Conservation (phyloP, 2,113 vertebrate genomes). For the Callipepla californica region DNA sequence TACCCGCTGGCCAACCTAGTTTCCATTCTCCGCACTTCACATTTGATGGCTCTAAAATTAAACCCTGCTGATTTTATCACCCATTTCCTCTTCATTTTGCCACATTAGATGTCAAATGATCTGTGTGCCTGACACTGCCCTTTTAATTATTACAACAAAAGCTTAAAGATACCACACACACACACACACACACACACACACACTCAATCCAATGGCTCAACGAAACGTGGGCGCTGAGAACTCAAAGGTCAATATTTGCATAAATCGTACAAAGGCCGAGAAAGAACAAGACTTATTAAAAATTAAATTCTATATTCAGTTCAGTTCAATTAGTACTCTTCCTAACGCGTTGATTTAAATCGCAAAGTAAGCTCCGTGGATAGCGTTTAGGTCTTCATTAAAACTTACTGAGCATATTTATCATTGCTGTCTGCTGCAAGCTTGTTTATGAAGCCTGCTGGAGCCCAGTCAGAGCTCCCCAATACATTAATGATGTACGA, state of each 20-base stretch:
- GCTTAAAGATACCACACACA: background rate
- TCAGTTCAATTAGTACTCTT: background rate
- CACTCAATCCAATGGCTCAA: background rate
- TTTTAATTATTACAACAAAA: slow-evolving; percentile 63
- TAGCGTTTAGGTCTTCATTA: background rate
- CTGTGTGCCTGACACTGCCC: slow-evolving; percentile 20
- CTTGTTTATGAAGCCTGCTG: background rate
- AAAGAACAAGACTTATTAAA: slow-evolving; percentile 56
- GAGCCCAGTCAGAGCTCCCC: background rate
- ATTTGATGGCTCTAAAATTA: background rate
- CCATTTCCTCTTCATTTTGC: slow-evolving; percentile 6
- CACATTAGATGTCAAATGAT: slow-evolving; percentile 20
- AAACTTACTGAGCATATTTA: slow-evolving; percentile 30
- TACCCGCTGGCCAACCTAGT: background rate
- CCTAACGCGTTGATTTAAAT: slow-evolving; percentile 41
- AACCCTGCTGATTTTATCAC: slow-evolving; percentile 15
- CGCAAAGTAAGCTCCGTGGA: background rate
- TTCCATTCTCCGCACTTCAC: background rate
- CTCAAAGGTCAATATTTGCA: slow-evolving; percentile 74
- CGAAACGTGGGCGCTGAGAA: slow-evolving; percentile 20
- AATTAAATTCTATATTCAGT: slow-evolving; percentile 34
- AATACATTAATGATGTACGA: background rate
- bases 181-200: background rate
- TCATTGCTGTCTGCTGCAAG: background rate
- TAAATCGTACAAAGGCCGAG: slow-evolving; percentile 63